Conservation (phyloP, 2,113 vertebrate genomes). For the Nipponia nippon region DNA sequence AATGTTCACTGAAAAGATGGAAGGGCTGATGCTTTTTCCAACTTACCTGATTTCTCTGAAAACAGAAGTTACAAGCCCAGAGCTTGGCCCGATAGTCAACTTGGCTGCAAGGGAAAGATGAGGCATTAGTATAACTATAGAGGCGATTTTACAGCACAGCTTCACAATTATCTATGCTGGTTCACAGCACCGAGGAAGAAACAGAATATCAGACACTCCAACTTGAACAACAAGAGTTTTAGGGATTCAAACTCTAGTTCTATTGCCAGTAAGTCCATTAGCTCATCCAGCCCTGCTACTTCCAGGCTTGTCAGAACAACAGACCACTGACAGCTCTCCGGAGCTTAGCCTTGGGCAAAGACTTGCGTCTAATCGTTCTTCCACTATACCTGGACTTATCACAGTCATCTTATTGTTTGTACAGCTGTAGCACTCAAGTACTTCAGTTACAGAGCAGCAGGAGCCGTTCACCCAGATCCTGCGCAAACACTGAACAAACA, state of each 20-base stretch:
- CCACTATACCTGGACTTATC: background rate
- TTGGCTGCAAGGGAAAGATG: slow-evolving; percentile 77
- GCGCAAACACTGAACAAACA: background rate
- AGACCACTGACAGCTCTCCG: background rate
- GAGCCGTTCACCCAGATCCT: background rate
- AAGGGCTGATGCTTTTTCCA: background rate
- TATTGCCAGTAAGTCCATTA: background rate
- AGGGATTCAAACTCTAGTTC: background rate
- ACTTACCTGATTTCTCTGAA: slow-evolving; percentile 94
- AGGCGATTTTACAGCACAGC: background rate
- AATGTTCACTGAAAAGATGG: background rate
- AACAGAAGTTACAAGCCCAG: slow-evolving; percentile 99
- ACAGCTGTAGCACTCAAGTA: background rate
- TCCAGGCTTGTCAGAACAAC: background rate
- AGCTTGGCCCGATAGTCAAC: slow-evolving; percentile 96
- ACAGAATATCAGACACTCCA: background rate
- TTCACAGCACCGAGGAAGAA: background rate
- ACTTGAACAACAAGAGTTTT: background rate
- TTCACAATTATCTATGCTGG: background rate
- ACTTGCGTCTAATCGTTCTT: background rate
- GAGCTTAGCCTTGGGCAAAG: background rate
- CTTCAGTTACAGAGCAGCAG: background rate
- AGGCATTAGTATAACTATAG: background rate
- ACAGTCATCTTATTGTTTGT: background rate
- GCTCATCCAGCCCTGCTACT: background rate